Evolutionary conservation across 2,113 vertebrate species (phyloP).

Genomic region (Sinocyclocheilus maitianheensis): DNA sequence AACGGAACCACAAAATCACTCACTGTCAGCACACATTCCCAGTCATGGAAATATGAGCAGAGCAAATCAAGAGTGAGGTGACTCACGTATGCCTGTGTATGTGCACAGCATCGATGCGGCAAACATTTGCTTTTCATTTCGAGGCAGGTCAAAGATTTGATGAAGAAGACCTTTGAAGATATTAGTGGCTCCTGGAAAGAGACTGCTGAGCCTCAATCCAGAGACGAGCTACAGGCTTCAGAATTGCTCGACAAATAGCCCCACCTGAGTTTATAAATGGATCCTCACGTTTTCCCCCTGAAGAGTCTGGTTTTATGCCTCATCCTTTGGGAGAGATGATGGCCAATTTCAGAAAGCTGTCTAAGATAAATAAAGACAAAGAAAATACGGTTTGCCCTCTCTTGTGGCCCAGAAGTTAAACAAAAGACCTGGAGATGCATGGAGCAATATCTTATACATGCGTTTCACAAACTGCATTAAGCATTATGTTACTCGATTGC

Average conservation of each 20-base stretch:
- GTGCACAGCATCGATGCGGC: slow-evolving; percentile 12
- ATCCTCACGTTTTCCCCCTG: background rate
- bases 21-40: slow-evolving; percentile 7
- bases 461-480: no score
- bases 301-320: slow-evolving; percentile 20
- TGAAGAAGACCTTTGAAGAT: slow-evolving; percentile 45
- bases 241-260: slow-evolving; percentile 25
- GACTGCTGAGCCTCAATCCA: background rate
- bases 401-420: background rate
- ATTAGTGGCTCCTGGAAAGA: slow-evolving; percentile 31
- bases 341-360: slow-evolving; percentile 20
- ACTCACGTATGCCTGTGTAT: slow-evolving; percentile 27
- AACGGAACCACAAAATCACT: slow-evolving; percentile 29
- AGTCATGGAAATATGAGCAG: slow-evolving; percentile 31
- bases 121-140: slow-evolving; percentile 58
- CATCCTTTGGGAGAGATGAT: slow-evolving; percentile 10
- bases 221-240: background rate
- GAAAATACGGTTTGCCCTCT: background rate
- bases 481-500: no score
- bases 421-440: background rate
- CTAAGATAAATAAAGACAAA: background rate
- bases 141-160: slow-evolving; percentile 31
- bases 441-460: background rate
- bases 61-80: slow-evolving; percentile 35
- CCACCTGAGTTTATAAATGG: slow-evolving; percentile 31